Base-by-base conservation (phyloP, 92 coral and sea anemone species). In the Muricea muricata region DNA sequence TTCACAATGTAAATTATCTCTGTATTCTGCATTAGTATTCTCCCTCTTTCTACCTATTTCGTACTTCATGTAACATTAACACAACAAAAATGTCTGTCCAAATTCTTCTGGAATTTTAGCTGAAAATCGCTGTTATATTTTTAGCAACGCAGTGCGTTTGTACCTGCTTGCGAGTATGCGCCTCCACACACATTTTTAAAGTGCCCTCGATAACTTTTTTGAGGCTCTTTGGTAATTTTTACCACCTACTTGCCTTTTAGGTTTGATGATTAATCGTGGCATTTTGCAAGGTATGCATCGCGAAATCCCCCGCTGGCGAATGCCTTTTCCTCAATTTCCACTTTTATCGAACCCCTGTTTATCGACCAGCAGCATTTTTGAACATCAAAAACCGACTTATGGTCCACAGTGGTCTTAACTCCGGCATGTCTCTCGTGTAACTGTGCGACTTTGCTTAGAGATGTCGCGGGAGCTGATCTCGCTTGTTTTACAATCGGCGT, bases 301-400 rank as follows among this genome's bases (percentile, higher is more conserved):
- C 80, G 68, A 50, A 82, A 82, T 17, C 67, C 79, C 48, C 86
- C 86, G 55, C 86, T 31, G 31, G 86, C 80, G 48, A 82, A 82
- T 48, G 40, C 26, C 63, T 82, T 45, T 28, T 68, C 79, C 21
- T 82, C 86, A 15, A 82, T 45, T 24, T 82, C 80, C 32, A 82
- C 35, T 7, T 34, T 3, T 20, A 60, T 23, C 17, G 72, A 46
- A 69, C 71, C 54, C 41, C 67, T 30, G 72, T 65, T 47, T 24
- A 42, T 65, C 47, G 55, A 52, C 85, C 85, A 81, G 13, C n/a
- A 42, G 9, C 70, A 82, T 20, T 42, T 69, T 82, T 71, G 40
- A 25, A 67, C 75, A 50, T 66, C 78, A 42, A 72, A 39, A 4
- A 72, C 15, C 42, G 78, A 72, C 56, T 72, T 72, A 6, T 56